phyloP scores from a whole-genome alignment of 2,797 vertebrate genomes.

The Enteromius trimaculatus region DNA sequence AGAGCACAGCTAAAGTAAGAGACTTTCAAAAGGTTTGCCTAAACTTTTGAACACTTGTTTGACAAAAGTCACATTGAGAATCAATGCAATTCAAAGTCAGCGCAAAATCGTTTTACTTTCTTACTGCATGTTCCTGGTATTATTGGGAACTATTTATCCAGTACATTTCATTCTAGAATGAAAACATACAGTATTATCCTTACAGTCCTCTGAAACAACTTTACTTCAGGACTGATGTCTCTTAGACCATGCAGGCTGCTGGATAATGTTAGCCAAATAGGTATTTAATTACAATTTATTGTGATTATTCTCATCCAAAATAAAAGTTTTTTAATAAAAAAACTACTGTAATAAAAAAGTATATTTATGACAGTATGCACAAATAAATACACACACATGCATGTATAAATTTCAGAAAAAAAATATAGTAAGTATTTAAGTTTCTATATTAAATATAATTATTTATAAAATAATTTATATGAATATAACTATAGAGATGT shows the following conservation, averaged over 20 bases:
- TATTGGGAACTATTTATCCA: neutral
- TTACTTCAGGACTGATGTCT: neutral
- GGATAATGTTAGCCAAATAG: neutral
- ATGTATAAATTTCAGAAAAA: too few relatives aligned
- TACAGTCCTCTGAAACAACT: neutral
- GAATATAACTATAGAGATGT: too few relatives aligned
- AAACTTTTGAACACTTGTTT: constrained; percentile 8
- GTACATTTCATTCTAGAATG: neutral
- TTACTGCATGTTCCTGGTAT: neutral
- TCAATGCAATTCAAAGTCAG: neutral
- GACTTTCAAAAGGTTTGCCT: constrained; percentile 8
- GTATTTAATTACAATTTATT: neutral
- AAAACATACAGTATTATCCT: neutral
- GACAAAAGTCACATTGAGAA: constrained; percentile 22
- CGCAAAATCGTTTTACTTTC: neutral
- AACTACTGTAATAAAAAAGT: too few relatives aligned
- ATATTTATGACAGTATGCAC: too few relatives aligned
- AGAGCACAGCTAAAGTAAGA: constrained; percentile 39
- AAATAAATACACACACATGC: too few relatives aligned
- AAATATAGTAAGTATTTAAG: too few relatives aligned
- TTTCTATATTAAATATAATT: too few relatives aligned
- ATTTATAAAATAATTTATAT: too few relatives aligned
- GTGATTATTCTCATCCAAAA: too few relatives aligned
- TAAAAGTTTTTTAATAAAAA: too few relatives aligned
- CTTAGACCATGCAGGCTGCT: neutral